Evolutionary conservation across 2,113 vertebrate species (phyloP).

Genomic region (Cromileptes altivelis): DNA sequence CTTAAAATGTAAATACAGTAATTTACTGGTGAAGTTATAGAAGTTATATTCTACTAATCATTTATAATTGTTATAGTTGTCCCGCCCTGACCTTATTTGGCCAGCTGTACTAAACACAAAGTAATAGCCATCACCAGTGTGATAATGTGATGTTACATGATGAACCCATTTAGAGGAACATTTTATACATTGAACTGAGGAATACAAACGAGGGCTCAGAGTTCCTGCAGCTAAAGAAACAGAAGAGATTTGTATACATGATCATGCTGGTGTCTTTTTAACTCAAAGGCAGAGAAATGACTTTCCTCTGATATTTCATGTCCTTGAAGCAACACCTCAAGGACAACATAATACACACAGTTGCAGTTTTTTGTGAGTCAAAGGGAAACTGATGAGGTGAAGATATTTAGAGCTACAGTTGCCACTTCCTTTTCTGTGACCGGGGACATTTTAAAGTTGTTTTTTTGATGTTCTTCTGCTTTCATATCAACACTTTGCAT

Average conservation of each 20-base stretch:
- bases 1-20: not conserved
- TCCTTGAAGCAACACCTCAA: constrained; percentile 42
- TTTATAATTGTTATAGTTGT: not conserved
- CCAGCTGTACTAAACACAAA: not conserved
- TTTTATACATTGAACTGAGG: constrained; percentile 5
- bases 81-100: not conserved
- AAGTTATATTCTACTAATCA: not conserved
- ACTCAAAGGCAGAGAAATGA: not conserved
- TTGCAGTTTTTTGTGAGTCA: constrained; percentile 3
- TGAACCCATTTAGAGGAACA: not conserved
- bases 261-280: not conserved
- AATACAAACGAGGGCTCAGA: not conserved
- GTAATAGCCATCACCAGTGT: not conserved
- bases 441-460: not conserved
- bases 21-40: not conserved
- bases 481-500: not conserved
- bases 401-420: constrained; percentile 1
- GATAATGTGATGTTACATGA: not conserved
- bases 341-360: not conserved
- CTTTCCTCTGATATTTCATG: not conserved
- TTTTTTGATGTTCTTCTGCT: not conserved
- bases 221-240: constrained; percentile 23
- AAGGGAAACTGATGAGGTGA: constrained; percentile 12
- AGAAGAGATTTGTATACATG: not conserved
- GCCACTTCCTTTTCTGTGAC: constrained; percentile 44